Conservation (phyloP, 2,113 vertebrate genomes). For the Macroglossus sobrinus region DNA sequence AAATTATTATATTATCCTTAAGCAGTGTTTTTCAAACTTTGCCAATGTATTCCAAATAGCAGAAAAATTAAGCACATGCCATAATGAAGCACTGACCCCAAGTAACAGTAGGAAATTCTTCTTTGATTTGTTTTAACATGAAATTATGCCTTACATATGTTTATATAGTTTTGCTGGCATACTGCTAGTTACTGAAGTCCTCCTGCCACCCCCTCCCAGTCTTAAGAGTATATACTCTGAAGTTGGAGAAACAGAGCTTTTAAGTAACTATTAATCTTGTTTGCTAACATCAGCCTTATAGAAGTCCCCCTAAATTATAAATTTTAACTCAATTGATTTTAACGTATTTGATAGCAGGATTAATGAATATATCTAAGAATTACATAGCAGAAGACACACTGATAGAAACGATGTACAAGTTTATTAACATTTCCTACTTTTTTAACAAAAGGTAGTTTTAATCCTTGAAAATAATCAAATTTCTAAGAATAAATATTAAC, state of each 20-base stretch:
- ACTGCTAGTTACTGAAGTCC: neutral
- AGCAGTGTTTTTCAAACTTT: neutral
- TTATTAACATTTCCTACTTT: neutral
- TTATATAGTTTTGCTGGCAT: neutral
- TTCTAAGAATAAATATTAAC: neutral
- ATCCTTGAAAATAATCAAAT: constrained; percentile 1
- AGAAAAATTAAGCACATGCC: neutral
- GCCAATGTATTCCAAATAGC: neutral
- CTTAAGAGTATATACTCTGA: neutral
- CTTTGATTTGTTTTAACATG: neutral
- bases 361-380: neutral
- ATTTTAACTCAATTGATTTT: neutral
- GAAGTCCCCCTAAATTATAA: neutral
- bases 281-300: neutral
- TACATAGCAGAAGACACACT: neutral
- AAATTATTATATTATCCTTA: neutral
- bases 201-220: neutral
- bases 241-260: neutral
- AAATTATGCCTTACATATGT: neutral
- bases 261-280: neutral
- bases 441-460: constrained; percentile 21
- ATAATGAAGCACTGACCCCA: neutral
- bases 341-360: neutral
- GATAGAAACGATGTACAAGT: neutral
- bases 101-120: neutral